A percentile compares a stretch with the other conserved stretches of the same genome.
These are phyloP conservation scores for Axinella damicornis DNA, from an alignment of 37 sponge, comb jelly and placozoan genomes.

Conservation along the genomic window DNA sequence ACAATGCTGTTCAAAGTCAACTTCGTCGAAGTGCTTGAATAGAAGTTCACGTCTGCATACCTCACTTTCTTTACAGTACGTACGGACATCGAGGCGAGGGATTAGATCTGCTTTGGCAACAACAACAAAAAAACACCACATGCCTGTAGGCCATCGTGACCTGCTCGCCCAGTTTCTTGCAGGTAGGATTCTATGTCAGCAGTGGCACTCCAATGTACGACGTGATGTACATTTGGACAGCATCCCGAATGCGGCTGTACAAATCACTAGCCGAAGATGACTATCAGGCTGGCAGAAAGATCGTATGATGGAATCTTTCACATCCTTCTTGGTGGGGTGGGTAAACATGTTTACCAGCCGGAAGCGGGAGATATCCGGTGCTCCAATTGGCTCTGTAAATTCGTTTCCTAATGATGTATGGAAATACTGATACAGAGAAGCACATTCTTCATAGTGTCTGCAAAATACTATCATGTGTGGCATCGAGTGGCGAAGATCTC, in stretches of 20 bases:
- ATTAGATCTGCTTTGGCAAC: too few species aligned
- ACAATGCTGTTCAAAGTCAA: background rate
- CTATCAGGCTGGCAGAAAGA: background rate
- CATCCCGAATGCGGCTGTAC: conserved; percentile 45
- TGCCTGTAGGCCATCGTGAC: too few species aligned
- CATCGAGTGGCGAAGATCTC: too few species aligned
- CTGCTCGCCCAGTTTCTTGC: too few species aligned
- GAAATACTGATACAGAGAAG: conserved; percentile 10
- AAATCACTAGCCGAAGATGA: background rate
- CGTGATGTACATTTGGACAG: background rate
- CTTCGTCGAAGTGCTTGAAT: too few species aligned
- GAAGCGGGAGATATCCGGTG: conserved; percentile 1
- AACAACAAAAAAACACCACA: too few species aligned
- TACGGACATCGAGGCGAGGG: background rate
- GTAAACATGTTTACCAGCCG: conserved; percentile 41
- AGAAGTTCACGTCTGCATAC: too few species aligned
- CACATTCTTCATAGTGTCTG: background rate
- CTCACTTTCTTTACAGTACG: too few species aligned
- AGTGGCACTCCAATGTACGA: too few species aligned
- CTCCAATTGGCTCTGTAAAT: conserved; percentile 11
- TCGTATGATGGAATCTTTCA: background rate
- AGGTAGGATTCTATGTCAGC: too few species aligned
- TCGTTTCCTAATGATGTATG: background rate
- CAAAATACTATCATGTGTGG: conserved; percentile 22
- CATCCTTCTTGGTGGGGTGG: background rate